A percentile compares a stretch with the other conserved stretches of the same genome.
These are phyloP conservation scores for Sinelater perroti DNA, from an alignment of 2,888 invertebrate genomes.

Conservation along the genomic window DNA sequence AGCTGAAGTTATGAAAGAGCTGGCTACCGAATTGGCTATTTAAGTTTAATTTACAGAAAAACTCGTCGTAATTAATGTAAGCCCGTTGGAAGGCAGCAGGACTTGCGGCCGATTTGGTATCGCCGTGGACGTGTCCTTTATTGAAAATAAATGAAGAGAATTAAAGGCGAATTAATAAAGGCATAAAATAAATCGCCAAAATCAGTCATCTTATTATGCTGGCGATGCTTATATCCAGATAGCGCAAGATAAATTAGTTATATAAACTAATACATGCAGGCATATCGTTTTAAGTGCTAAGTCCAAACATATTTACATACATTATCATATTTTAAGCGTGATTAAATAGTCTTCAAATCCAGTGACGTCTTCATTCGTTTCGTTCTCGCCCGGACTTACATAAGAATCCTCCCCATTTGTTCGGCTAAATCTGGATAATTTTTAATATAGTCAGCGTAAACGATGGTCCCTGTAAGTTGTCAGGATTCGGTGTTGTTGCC, in stretches of 20 bases:
- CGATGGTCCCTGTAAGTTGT: conserved; percentile 50
- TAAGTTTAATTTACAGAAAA: conserved; percentile 23
- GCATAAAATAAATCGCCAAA: conserved; percentile 31
- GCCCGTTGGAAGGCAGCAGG: conserved; percentile 7
- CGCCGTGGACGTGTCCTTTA: conserved; percentile 11
- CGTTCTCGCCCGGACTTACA: conserved; percentile 45
- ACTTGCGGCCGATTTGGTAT: conserved; percentile 16
- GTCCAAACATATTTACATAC: conserved; percentile 53
- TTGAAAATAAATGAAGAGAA: conserved; percentile 32
- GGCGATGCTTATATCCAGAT: conserved; percentile 34
- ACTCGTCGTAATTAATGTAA: conserved; percentile 21
- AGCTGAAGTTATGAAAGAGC: conserved; percentile 24
- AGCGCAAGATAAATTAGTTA: conserved; percentile 38
- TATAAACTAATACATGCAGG: conserved; percentile 42
- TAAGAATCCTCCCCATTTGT: conserved; percentile 46
- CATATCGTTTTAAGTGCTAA: conserved; percentile 50
- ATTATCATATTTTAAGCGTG: conserved; percentile 54
- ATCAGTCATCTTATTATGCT: conserved; percentile 33
- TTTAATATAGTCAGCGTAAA: conserved; percentile 52
- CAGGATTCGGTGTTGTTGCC: conserved; percentile 32
- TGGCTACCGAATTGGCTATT: conserved; percentile 29
- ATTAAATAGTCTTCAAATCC: conserved; percentile 52
- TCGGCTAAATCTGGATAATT: conserved; percentile 50
- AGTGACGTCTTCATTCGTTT: conserved; percentile 51
- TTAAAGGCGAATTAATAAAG: conserved; percentile 31